Conservation (phyloP, 2,113 vertebrate genomes). For the Callipepla californica region DNA sequence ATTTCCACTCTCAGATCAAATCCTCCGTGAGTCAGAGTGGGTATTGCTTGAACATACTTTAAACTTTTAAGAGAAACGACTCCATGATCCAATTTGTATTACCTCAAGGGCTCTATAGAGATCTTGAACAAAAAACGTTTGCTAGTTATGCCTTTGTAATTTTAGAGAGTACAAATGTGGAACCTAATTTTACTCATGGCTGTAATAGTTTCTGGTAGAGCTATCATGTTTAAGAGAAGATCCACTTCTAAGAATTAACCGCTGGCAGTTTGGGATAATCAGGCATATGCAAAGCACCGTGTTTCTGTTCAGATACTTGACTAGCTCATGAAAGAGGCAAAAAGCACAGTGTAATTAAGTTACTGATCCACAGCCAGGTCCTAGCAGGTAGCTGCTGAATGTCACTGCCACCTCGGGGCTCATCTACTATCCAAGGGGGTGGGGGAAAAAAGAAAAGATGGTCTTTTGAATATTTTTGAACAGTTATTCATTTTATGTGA, state of each 20-base stretch:
- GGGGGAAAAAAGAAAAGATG: background rate
- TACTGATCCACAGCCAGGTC: constrained; percentile 21
- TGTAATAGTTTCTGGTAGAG: constrained; percentile 49
- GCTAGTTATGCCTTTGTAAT: constrained; percentile 77
- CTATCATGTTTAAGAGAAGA: constrained; percentile 29
- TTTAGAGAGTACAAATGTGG: constrained; percentile 74
- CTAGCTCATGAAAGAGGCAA: background rate
- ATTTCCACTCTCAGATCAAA: background rate
- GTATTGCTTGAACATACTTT: background rate
- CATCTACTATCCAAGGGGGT: constrained; percentile 36
- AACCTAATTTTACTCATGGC: constrained; percentile 63
- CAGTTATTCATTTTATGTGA: constrained; percentile 32
- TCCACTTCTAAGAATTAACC: background rate
- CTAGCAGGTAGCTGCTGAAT: constrained; percentile 19
- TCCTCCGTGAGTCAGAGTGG: background rate
- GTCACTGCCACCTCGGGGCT: constrained; percentile 29
- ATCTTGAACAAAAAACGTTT: constrained; percentile 67
- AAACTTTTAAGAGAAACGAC: constrained; percentile 27
- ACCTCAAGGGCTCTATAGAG: constrained; percentile 60
- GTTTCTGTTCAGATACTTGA: constrained; percentile 7
- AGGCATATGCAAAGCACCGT: background rate
- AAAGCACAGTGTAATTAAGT: background rate
- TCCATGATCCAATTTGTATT: constrained; percentile 20
- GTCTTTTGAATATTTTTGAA: constrained; percentile 29
- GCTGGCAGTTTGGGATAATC: constrained; percentile 29